phyloP scores from a whole-genome alignment of 2,888 invertebrate genomes.

The Ctena decussata region DNA sequence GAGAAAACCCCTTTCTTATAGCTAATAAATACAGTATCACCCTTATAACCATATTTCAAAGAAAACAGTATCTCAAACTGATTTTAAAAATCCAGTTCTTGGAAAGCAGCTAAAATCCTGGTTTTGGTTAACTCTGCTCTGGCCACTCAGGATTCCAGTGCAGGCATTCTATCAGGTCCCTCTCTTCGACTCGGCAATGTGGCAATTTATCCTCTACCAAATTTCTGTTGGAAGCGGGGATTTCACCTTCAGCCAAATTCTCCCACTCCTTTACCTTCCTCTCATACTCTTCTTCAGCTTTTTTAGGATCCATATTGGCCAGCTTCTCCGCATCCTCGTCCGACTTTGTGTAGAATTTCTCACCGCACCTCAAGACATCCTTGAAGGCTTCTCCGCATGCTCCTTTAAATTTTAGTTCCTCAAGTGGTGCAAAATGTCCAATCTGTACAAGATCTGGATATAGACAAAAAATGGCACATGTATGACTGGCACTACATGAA shows the following conservation, averaged over 20 bases:
- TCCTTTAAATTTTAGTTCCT: background rate
- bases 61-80: background rate
- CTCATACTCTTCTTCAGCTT: background rate
- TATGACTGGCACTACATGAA: too few relatives aligned
- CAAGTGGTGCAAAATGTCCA: too few relatives aligned
- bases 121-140: background rate
- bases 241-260: too few relatives aligned
- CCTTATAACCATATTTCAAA: background rate
- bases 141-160: conserved; percentile 8
- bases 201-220: too few relatives aligned
- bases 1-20: too few relatives aligned
- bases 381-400: conserved; percentile 1
- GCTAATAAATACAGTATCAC: background rate
- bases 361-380: background rate
- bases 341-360: too few relatives aligned
- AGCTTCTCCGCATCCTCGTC: background rate
- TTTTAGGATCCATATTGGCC: background rate
- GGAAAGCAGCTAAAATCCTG: background rate
- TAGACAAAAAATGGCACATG: too few relatives aligned
- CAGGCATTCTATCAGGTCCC: background rate
- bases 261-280: too few relatives aligned
- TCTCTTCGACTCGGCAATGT: background rate
- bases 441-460: too few relatives aligned
- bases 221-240: too few relatives aligned
- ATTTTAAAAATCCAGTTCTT: background rate